Evolutionary conservation across 2,113 vertebrate species (phyloP).

Genomic region (Callaeas wilsoni): DNA sequence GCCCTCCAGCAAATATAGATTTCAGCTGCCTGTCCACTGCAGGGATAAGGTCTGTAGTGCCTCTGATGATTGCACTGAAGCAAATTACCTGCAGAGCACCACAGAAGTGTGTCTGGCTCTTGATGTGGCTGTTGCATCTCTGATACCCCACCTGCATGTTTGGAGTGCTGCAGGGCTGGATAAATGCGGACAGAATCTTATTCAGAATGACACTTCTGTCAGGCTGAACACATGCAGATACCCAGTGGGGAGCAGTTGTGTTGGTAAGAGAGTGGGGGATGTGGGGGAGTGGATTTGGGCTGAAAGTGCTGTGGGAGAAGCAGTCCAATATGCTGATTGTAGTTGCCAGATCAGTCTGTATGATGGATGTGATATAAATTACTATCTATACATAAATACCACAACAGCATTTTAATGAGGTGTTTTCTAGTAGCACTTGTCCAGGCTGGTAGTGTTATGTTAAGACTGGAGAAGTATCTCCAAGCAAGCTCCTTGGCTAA

Average conservation of each 20-base stretch:
- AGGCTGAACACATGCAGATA: background rate
- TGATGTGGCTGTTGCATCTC: background rate
- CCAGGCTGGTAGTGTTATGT: constrained; percentile 29
- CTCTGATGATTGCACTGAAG: background rate
- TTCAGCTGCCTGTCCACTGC: background rate
- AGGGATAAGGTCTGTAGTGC: background rate
- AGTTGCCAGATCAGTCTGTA: background rate
- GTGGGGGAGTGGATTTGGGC: background rate
- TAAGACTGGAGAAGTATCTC: constrained; percentile 14
- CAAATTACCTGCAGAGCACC: background rate
- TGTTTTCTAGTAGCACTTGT: constrained; percentile 43
- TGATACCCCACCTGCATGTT: background rate
- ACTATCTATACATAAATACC: constrained; percentile 29
- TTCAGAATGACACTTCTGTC: background rate
- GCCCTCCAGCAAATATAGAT: background rate
- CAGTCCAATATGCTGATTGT: background rate
- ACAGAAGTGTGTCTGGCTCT: background rate
- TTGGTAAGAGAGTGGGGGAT: background rate
- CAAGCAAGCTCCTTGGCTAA: constrained; percentile 9
- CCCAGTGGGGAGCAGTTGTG: background rate
- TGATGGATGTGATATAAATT: constrained; percentile 17
- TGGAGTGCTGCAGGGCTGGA: background rate
- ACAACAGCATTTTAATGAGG: constrained; percentile 35
- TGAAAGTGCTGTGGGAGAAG: background rate
- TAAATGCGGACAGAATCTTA: rapidly evolving